phyloP scores from a whole-genome alignment of 2,113 vertebrate species.

The Corydoras maculifer region DNA sequence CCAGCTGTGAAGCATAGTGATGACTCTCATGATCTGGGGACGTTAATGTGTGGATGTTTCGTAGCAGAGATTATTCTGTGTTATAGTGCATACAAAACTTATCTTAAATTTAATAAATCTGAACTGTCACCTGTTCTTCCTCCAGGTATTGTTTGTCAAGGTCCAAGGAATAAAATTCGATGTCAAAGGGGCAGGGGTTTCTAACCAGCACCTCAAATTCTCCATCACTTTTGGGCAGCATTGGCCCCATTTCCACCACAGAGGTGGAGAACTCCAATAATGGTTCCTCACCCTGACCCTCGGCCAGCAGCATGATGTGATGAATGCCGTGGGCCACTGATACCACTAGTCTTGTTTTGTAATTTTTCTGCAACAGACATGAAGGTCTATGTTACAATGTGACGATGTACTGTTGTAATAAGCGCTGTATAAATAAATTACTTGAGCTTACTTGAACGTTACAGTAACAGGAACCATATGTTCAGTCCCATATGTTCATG shows the following conservation, averaged over 20 bases:
- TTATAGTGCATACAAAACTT: no score
- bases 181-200: conserved; percentile 79
- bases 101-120: neutral
- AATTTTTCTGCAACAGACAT: conserved; percentile 62
- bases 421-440: no score
- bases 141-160: conserved; percentile 76
- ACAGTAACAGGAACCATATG: no score
- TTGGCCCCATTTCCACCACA: conserved; percentile 66
- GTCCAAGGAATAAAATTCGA: conserved; percentile 87
- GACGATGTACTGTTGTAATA: no score
- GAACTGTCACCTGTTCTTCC: conserved; percentile 76
- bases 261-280: conserved; percentile 68
- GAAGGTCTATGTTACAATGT: neutral
- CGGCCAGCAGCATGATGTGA: conserved; percentile 56
- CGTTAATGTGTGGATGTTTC: no score
- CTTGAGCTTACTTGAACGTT: no score
- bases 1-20: no score
- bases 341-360: conserved; percentile 66
- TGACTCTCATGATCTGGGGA: no score
- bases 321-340: conserved; percentile 64
- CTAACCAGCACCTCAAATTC: conserved; percentile 65
- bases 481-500: no score
- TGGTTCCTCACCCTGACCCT: conserved; percentile 74
- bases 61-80: no score
- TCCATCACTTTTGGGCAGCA: conserved; percentile 61